Evolutionary conservation across 1,140 invertebrate species (phyloP).

Genomic region (Rhyacophila brunnea): DNA sequence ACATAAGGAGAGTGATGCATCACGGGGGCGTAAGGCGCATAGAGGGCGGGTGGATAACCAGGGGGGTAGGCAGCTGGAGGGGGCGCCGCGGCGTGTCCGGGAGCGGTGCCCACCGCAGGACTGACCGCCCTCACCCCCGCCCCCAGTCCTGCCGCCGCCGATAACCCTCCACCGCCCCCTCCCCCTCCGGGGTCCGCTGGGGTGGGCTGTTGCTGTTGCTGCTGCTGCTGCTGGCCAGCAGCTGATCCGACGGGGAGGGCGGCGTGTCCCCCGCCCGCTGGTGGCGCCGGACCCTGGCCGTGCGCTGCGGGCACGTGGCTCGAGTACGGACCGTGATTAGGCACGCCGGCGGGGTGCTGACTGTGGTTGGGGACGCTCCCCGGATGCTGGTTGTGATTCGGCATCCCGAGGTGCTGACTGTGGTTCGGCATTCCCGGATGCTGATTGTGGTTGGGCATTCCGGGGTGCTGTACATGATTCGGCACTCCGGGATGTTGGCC

Average conservation of each 20-base stretch:
- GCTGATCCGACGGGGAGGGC: conserved; percentile 22
- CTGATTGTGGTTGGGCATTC: conserved; percentile 10
- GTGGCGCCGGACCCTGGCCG: conserved; percentile 32
- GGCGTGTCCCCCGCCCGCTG: not conserved
- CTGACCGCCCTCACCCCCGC: conserved; percentile 42
- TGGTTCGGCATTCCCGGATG: conserved; percentile 12
- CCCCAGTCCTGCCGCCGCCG: conserved; percentile 31
- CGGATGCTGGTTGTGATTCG: conserved; percentile 21
- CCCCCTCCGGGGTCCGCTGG: conserved; percentile 20
- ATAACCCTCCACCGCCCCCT: conserved; percentile 30
- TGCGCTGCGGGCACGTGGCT: conserved; percentile 22
- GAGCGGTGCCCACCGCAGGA: conserved; percentile 46
- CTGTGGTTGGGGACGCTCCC: conserved; percentile 10
- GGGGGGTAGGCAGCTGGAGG: conserved; percentile 54
- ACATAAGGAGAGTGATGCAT: conserved; percentile 66
- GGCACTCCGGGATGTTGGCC: conserved; percentile 14
- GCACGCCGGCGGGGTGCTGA: conserved; percentile 28
- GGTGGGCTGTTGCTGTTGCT: not conserved
- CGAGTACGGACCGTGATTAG: conserved; percentile 29
- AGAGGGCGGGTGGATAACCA: conserved; percentile 66
- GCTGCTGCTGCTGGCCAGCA: conserved; percentile 21
- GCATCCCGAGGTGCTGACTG: conserved; percentile 12
- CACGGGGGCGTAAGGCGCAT: conserved; percentile 67
- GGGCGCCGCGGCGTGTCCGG: conserved; percentile 33
- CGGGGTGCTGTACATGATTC: conserved; percentile 22